These are phyloP conservation scores for Mesodorylaimus sp. DNA, from an alignment of 2,888 invertebrate species.

Conservation along the genomic window DNA sequence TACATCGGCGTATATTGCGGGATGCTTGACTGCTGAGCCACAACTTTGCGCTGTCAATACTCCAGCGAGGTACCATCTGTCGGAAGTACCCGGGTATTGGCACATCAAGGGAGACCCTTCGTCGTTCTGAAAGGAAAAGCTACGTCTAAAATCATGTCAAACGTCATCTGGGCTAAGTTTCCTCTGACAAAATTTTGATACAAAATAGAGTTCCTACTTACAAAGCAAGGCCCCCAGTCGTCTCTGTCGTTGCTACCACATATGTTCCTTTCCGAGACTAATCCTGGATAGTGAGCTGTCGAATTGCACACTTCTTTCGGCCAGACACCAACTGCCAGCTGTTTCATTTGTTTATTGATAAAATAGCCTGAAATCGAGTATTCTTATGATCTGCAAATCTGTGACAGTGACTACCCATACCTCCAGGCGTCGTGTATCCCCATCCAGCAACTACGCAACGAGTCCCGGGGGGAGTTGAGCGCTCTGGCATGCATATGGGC, in stretches of 20 bases:
- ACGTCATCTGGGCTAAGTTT: too few species aligned
- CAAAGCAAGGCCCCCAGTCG: conserved; percentile 8
- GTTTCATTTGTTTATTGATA: conserved; percentile 9
- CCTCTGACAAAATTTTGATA: too few species aligned
- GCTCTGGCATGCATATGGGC: conserved; percentile 42
- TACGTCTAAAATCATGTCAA: too few species aligned
- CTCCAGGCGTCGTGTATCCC: conserved; percentile 40
- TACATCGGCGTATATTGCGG: conserved; percentile 41
- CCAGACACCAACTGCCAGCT: conserved; percentile 7
- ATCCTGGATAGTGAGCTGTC: conserved; percentile 44
- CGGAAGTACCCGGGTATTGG: conserved; percentile 36
- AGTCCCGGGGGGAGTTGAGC: conserved; percentile 31
- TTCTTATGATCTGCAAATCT: too few species aligned
- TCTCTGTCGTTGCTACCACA: conserved; percentile 41
- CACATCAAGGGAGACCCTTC: conserved; percentile 50
- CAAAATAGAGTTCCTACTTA: conserved; percentile 37
- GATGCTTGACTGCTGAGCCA: conserved; percentile 42
- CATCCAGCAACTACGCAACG: conserved; percentile 37
- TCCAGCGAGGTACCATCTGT: conserved; percentile 43
- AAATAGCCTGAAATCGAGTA: conserved; percentile 6
- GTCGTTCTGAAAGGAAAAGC: conserved; percentile 40
- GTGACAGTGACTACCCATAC: conserved; percentile 21
- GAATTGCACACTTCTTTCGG: conserved; percentile 42
- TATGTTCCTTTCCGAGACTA: conserved; percentile 41
- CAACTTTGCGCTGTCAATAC: conserved; percentile 43